Evolutionary conservation across 2,113 vertebrate genomes (phyloP).

Genomic region (Gopherus flavomarginatus): DNA sequence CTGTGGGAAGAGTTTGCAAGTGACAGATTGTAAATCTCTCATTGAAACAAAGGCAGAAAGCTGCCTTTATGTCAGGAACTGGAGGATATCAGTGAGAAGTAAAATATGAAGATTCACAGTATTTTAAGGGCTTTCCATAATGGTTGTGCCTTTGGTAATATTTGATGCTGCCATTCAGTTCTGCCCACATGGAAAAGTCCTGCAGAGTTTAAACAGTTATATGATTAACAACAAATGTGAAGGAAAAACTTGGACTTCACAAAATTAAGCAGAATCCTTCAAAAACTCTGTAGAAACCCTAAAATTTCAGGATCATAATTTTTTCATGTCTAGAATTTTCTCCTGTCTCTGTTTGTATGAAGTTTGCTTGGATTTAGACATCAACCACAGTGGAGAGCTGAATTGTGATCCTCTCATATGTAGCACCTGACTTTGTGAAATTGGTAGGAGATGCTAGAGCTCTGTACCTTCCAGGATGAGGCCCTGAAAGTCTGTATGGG

Average conservation of each 20-base stretch:
- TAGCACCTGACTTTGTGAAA: neutral
- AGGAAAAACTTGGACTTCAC: neutral
- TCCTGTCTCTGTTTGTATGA: neutral
- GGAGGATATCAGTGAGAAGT: neutral
- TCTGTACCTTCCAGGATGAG: neutral
- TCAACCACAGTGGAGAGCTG: neutral
- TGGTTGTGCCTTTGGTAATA: neutral
- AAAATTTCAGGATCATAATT: neutral
- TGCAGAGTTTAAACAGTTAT: neutral
- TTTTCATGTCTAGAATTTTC: neutral
- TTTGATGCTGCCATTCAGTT: neutral
- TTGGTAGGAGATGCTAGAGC: neutral
- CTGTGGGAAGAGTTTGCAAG: neutral
- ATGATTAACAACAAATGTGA: neutral
- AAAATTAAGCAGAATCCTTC: neutral
- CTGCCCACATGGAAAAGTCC: neutral
- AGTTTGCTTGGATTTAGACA: neutral
- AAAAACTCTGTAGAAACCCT: neutral
- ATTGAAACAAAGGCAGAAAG: neutral
- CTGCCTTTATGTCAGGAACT: neutral
- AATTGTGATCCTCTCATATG: neutral
- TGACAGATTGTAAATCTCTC: neutral
- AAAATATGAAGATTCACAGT: neutral
- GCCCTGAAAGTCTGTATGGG: neutral
- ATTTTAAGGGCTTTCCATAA: neutral